Evolutionary conservation across 2,888 invertebrate species (phyloP).

Genomic region (Phymatocera aterrima): DNA sequence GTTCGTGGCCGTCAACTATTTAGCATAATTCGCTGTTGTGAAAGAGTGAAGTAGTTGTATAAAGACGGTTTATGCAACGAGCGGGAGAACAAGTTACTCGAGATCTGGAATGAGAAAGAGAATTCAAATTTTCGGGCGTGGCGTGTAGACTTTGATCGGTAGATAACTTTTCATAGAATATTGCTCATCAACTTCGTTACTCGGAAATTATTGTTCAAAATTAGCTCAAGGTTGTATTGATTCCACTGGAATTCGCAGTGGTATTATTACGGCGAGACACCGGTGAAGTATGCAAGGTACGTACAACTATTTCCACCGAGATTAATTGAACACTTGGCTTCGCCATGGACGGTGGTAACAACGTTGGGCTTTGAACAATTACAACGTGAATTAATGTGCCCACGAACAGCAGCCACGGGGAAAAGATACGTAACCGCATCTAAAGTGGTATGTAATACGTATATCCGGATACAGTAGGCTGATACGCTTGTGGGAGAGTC

Average conservation of each 20-base stretch:
- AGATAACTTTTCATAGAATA: not conserved
- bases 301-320: not conserved
- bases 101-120: not conserved
- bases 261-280: not conserved
- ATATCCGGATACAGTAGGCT: not conserved
- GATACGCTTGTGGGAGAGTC: not conserved
- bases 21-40: conserved; percentile 40
- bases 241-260: not conserved
- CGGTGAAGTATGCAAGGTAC: not conserved
- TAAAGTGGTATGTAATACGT: conserved; percentile 15
- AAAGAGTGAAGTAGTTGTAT: conserved; percentile 26
- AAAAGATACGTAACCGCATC: conserved; percentile 24
- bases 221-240: not conserved
- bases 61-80: conserved; percentile 36
- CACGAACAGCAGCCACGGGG: not conserved
- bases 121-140: not conserved
- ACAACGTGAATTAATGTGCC: conserved; percentile 1
- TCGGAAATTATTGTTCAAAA: not conserved
- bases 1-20: conserved; percentile 49
- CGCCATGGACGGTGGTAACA: not conserved
- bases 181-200: not conserved
- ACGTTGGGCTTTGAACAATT: not conserved
- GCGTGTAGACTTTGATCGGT: not conserved
- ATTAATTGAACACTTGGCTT: conserved; percentile 3
- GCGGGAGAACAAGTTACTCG: not conserved